Percentiles rank a stretch among this genome's conserved stretches.
Evolutionary conservation across 2,888 invertebrate species (phyloP).

Genomic region (Synanthedon formicaeformis): DNA sequence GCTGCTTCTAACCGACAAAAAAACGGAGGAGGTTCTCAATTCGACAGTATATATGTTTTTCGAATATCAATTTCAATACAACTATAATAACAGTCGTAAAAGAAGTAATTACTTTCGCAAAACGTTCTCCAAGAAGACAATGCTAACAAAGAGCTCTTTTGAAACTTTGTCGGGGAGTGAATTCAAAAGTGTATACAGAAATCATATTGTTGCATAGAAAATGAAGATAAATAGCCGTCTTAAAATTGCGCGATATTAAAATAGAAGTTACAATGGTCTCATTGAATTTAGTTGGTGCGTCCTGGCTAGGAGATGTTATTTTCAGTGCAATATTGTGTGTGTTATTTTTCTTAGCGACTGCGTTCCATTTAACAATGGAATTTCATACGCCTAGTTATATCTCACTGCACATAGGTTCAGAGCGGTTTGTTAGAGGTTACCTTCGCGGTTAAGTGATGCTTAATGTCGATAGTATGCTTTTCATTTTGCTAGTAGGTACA

Average conservation of each 20-base stretch:
- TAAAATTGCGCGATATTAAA: neutral
- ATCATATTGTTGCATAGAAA: slow-evolving; percentile 21
- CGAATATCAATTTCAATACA: no score
- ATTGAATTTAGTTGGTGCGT: neutral
- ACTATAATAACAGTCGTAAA: no score
- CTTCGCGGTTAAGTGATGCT: no score
- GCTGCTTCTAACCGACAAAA: no score
- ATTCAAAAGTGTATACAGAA: slow-evolving; percentile 16
- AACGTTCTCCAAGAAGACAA: slow-evolving; percentile 24
- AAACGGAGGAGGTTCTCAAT: no score
- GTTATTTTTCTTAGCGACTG: neutral
- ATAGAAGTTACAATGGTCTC: neutral
- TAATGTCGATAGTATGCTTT: no score
- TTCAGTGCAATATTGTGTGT: neutral
- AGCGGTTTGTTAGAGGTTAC: neutral
- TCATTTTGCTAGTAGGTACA: no score
- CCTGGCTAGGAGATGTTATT: neutral
- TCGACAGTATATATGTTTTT: no score
- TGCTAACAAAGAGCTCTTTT: slow-evolving; percentile 8
- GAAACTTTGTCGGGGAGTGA: slow-evolving; percentile 17
- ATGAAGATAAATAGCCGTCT: slow-evolving; percentile 10
- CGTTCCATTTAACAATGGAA: neutral
- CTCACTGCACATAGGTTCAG: no score
- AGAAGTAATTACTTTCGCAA: slow-evolving; percentile 30
- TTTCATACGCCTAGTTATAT: neutral